A percentile compares a stretch with the other conserved stretches of the same genome.
Evolutionary conservation across 2,797 vertebrate species (phyloP).

Genomic region (Pyrocephalus nanus): DNA sequence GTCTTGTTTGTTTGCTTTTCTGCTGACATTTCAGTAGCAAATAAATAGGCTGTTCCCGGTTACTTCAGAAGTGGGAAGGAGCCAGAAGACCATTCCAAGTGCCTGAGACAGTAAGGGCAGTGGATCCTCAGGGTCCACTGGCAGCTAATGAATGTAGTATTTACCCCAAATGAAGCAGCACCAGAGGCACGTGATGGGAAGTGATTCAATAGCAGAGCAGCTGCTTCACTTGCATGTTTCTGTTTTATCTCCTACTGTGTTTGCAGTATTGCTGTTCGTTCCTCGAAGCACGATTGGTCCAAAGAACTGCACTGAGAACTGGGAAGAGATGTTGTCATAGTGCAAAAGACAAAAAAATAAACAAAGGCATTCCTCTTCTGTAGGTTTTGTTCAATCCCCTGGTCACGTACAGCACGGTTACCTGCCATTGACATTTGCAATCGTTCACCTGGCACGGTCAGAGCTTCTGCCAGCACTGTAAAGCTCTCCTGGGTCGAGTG

Average conservation of each 20-base stretch:
- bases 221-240: rapidly evolving
- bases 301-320: not conserved
- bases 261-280: not conserved
- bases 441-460: rapidly evolving
- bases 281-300: not conserved
- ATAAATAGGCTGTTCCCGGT: not conserved
- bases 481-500: too few species aligned
- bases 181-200: rapidly evolving
- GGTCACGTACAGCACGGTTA: rapidly evolving
- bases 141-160: rapidly evolving
- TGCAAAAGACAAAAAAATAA: not conserved
- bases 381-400: rapidly evolving
- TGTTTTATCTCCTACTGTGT: rapidly evolving
- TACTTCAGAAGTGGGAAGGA: not conserved
- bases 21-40: not conserved
- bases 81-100: not conserved
- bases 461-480: not conserved
- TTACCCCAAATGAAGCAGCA: not conserved
- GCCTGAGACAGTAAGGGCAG: not conserved
- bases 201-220: rapidly evolving
- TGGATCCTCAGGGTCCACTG: not conserved
- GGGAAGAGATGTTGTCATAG: not conserved
- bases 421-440: rapidly evolving
- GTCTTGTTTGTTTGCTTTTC: conserved; percentile 4
- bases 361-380: rapidly evolving